These are phyloP conservation scores for Tolypeutes matacus DNA, from an alignment of 2,797 vertebrate species.

Conservation along the genomic window DNA sequence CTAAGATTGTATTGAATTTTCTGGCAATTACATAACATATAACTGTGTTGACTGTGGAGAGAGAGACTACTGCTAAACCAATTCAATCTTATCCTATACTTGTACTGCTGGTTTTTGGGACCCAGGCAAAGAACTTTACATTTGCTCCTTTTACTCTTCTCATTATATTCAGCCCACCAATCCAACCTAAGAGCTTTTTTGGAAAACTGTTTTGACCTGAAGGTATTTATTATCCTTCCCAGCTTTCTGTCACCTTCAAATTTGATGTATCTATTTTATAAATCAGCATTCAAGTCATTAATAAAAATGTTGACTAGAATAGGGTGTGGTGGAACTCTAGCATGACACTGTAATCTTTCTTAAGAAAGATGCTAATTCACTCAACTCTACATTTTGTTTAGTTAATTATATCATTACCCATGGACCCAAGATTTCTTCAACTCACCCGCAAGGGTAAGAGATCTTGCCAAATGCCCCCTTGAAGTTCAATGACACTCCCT, in stretches of 20 bases:
- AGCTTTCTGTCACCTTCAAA: conserved; percentile 3
- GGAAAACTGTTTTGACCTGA: conserved; percentile 5
- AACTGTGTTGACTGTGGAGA: not conserved
- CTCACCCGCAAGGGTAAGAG: conserved; percentile 1
- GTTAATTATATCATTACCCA: conserved; percentile 46
- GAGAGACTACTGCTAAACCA: not conserved
- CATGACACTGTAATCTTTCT: conserved; percentile 3
- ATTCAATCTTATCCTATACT: not conserved
- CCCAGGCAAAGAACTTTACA: conserved; percentile 11
- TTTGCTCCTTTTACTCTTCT: not conserved
- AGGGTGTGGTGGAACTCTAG: not conserved
- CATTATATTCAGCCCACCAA: not conserved
- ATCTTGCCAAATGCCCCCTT: conserved; percentile 20
- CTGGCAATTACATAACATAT: not conserved
- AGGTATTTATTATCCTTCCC: not conserved
- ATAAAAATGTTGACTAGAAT: conserved; percentile 39
- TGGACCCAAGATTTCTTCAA: not conserved
- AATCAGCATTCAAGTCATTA: conserved; percentile 40
- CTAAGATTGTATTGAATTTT: not conserved
- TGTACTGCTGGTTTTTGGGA: not conserved
- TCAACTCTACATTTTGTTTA: conserved; percentile 42
- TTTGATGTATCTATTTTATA: conserved; percentile 19
- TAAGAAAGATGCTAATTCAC: conserved; percentile 44
- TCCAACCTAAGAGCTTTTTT: not conserved
- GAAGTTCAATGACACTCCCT: not conserved